A percentile compares a stretch with the other conserved stretches of the same genome.
Evolutionary conservation across 1,140 invertebrate genomes (phyloP).

Genomic region (Caenorhabditis inopinata): DNA sequence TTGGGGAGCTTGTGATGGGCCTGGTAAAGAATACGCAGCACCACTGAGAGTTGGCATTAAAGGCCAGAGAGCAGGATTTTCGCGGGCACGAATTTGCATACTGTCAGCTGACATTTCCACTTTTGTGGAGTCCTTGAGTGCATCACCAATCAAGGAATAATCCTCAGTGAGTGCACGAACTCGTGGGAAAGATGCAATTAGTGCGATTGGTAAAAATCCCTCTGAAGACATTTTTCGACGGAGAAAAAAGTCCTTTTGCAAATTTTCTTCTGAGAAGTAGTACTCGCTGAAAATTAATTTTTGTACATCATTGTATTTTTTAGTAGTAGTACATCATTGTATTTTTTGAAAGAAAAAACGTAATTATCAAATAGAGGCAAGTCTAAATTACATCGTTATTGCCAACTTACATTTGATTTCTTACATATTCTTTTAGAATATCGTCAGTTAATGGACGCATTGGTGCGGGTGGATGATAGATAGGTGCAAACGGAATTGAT

Average conservation of each 20-base stretch:
- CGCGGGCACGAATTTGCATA: slow-evolving; percentile 47
- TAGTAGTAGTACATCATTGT: too few relatives aligned
- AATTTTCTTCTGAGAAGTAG: slow-evolving; percentile 96
- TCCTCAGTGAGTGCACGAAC: slow-evolving; percentile 84
- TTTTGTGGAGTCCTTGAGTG: slow-evolving; percentile 59
- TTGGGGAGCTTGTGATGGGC: slow-evolving; percentile 5
- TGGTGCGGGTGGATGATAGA: slow-evolving; percentile 43
- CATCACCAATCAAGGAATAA: slow-evolving; percentile 75
- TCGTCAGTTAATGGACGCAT: slow-evolving; percentile 45
- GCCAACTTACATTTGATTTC: slow-evolving; percentile 65
- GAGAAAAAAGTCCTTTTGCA: slow-evolving; percentile 91
- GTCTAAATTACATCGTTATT: too few relatives aligned
- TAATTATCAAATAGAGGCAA: too few relatives aligned
- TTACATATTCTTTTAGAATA: slow-evolving; percentile 60
- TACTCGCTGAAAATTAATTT: slow-evolving; percentile 80
- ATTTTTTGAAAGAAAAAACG: too few relatives aligned
- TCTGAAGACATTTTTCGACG: slow-evolving; percentile 91
- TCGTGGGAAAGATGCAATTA: slow-evolving; percentile 93
- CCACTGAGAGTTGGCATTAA: slow-evolving; percentile 31
- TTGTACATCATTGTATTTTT: too few relatives aligned
- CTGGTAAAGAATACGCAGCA: slow-evolving; percentile 26
- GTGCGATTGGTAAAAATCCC: slow-evolving; percentile 85
- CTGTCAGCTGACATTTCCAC: slow-evolving; percentile 35
- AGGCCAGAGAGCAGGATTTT: slow-evolving; percentile 51
- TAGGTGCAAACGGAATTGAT: slow-evolving; percentile 43